phyloP scores from a whole-genome alignment of 1,140 invertebrate genomes.

The Drosophila bifasciata region DNA sequence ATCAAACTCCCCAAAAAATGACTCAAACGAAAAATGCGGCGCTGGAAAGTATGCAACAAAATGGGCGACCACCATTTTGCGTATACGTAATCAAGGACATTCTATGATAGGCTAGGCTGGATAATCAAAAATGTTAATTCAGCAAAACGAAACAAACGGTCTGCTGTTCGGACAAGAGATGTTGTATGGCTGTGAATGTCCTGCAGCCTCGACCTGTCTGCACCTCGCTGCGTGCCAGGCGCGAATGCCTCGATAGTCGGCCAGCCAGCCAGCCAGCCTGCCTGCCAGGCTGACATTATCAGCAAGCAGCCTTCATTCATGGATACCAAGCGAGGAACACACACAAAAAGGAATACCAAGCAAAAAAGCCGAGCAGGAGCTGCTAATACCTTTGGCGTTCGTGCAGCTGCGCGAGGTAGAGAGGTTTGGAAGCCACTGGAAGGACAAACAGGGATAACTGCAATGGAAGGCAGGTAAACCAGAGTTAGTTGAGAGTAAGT shows the following conservation, averaged over 20 bases:
- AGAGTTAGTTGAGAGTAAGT: constrained; percentile 18
- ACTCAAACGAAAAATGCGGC: constrained; percentile 13
- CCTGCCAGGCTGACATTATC: constrained; percentile 35
- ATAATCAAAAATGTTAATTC: constrained; percentile 56
- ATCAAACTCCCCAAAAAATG: background rate
- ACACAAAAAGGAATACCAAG: background rate
- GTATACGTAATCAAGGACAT: constrained; percentile 32
- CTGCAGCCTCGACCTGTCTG: constrained; percentile 47
- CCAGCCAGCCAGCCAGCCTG: constrained; percentile 4
- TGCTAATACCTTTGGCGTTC: constrained; percentile 49
- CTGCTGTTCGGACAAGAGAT: constrained; percentile 48
- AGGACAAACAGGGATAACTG: constrained; percentile 72
- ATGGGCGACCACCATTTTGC: constrained; percentile 3
- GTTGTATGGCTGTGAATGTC: constrained; percentile 3
- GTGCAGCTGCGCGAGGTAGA: constrained; percentile 50
- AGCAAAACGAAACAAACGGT: constrained; percentile 16
- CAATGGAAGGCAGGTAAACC: constrained; percentile 58
- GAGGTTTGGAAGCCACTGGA: constrained; percentile 71
- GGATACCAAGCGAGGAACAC: constrained; percentile 62
- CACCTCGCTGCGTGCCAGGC: constrained; percentile 44
- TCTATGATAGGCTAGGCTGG: background rate
- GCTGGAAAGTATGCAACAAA: constrained; percentile 40
- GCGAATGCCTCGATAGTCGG: constrained; percentile 38
- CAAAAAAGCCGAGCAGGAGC: constrained; percentile 32
- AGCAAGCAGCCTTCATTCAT: constrained; percentile 72